Evolutionary conservation across 2,113 vertebrate species (phyloP).

Genomic region (Aegotheles bennettii): DNA sequence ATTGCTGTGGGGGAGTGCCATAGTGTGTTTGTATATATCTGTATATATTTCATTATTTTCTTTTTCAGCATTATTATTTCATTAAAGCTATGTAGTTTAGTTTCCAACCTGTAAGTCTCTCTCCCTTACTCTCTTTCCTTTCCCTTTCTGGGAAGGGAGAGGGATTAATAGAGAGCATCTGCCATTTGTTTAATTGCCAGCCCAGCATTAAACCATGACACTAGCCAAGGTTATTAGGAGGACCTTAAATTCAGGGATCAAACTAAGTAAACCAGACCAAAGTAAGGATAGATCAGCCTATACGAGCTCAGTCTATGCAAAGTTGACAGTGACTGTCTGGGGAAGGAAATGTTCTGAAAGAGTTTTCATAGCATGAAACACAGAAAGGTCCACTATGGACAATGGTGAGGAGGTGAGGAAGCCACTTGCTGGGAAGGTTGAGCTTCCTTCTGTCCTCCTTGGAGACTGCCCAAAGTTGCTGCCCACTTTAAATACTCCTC

Average conservation of each 20-base stretch:
- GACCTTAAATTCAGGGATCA: background rate
- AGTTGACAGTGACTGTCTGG: background rate
- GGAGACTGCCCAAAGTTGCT: background rate
- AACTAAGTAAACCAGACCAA: background rate
- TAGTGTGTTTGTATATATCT: no score
- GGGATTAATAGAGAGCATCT: no score
- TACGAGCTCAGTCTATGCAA: background rate
- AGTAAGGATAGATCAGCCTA: background rate
- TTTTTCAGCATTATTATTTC: no score
- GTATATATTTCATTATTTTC: no score
- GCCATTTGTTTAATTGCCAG: no score
- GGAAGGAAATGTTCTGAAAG: background rate
- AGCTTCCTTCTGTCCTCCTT: background rate
- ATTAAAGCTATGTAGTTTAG: no score
- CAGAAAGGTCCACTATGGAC: background rate
- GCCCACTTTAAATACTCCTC: background rate
- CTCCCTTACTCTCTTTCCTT: no score
- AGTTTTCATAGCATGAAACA: background rate
- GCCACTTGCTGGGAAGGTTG: background rate
- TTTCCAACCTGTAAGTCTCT: no score
- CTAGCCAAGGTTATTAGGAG: background rate
- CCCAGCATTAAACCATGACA: no score
- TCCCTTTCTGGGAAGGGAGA: no score
- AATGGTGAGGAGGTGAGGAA: background rate
- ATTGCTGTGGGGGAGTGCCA: no score